phyloP scores from a whole-genome alignment of 2,797 vertebrate genomes.

The Sus cebifrons region DNA sequence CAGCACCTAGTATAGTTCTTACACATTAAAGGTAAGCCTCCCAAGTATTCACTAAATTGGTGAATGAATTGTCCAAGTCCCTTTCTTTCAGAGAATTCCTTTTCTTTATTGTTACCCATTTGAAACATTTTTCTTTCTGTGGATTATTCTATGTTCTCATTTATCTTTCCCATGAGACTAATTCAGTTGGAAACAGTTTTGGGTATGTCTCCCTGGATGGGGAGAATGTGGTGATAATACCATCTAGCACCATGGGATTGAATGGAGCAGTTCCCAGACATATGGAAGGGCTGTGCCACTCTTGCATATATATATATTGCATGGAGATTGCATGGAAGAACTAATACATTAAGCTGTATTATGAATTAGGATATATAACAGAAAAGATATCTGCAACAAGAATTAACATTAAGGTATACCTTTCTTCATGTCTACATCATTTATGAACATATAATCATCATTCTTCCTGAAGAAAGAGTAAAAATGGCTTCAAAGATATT shows the following conservation, averaged over 20 bases:
- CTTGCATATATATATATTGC: background rate
- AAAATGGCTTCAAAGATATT: conserved; percentile 31
- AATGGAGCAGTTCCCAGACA: background rate
- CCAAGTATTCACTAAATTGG: conserved; percentile 40
- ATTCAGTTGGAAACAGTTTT: background rate
- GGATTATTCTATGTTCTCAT: background rate
- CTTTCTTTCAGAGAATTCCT: background rate
- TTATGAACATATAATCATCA: background rate
- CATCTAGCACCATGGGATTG: background rate
- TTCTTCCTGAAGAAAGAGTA: background rate
- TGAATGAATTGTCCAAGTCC: background rate
- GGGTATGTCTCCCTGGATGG: background rate
- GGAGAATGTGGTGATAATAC: background rate
- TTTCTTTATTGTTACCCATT: background rate
- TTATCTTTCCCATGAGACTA: conserved; percentile 7
- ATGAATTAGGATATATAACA: background rate
- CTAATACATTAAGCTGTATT: conserved; percentile 53
- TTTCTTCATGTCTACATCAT: conserved; percentile 15
- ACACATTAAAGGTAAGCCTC: background rate
- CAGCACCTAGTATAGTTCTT: background rate
- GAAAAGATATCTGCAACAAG: conserved; percentile 21
- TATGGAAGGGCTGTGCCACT: background rate
- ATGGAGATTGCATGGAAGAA: background rate
- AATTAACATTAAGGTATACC: background rate
- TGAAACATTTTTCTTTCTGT: background rate